Evolutionary conservation across 2,888 invertebrate species (phyloP), one percentile per base, ranked within the genome.

Genomic region (Agriopis marginaria): DNA sequence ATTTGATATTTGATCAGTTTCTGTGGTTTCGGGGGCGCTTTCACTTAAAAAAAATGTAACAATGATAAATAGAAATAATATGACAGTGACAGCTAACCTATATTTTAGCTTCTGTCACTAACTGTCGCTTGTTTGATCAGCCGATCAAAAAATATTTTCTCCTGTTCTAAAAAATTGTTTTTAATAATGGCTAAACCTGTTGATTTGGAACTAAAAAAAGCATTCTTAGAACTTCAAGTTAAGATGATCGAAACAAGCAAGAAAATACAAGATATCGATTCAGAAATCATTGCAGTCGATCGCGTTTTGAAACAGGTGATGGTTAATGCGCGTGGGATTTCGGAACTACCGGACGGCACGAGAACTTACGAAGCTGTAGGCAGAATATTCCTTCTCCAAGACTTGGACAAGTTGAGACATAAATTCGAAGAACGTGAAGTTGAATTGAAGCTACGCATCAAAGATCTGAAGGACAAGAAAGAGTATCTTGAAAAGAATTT

Each of bases 351-450:
- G 62, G 86, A 94, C 68, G 95, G 93, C 23, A 97, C 96, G 0
- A 96, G 95, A 80, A 97, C 97, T 0, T 98, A 97, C 82, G 97
- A 98, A 90, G 96, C 97, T 40, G 96, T 98, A 3, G 98, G 98
- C 8, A 86, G 98, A 86, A 98, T 97, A 97, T 98, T 98, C 86
- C 90, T 98, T 17, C 89, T 96, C 42, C 96, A 97, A 62, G 96
- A 97, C 70, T 92, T 96, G 58, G 90, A 94, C 2, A 95, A 95
- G 72, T 95, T 97, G 3, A 96, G 96, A 79, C 90, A 89, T 40
- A 96, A 96, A 79, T 90, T 98, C 49, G 95, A 95, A 70, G 95
- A 94, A 81, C 95, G 94, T 80, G 96, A 94, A 84, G 89, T 87
- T 32, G 83, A 86, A 49, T 90, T 96, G 79, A 90, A 96, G 80